phyloP scores from a whole-genome alignment of 2,888 invertebrate species.

The Zootermopsis nevadensis region DNA sequence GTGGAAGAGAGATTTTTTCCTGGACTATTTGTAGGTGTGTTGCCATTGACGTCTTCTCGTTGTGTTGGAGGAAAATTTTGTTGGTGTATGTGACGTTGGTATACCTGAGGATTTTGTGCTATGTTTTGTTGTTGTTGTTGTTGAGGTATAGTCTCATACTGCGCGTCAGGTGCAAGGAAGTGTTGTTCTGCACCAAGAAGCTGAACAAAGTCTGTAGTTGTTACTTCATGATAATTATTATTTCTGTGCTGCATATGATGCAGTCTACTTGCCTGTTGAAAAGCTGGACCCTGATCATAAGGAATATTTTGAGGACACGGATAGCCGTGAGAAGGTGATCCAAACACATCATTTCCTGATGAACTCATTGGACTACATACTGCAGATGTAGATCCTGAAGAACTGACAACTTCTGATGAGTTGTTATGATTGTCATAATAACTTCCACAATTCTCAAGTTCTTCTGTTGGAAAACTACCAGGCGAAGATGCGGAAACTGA shows the following conservation, averaged over 20 bases:
- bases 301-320: conserved; percentile 34
- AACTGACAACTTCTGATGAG: conserved; percentile 28
- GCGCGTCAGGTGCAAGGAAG: conserved; percentile 71
- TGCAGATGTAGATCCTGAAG: conserved; percentile 33
- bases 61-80: conserved; percentile 31
- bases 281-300: conserved; percentile 14
- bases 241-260: conserved; percentile 39
- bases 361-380: conserved; percentile 43
- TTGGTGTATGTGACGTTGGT: conserved; percentile 28
- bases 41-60: conserved; percentile 46
- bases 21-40: conserved; percentile 39
- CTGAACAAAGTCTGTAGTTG: conserved; percentile 35
- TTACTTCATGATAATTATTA: conserved; percentile 39
- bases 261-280: conserved; percentile 28
- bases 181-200: conserved; percentile 54
- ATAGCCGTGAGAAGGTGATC: conserved; percentile 37
- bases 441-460: conserved; percentile 41
- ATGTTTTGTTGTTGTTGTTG: conserved; percentile 56
- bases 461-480: conserved; percentile 44
- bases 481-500: conserved; percentile 47
- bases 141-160: conserved; percentile 72
- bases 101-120: conserved; percentile 20
- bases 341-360: conserved; percentile 31
- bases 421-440: conserved; percentile 46
- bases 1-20: neutral